Base-by-base conservation (phyloP, 2,888 invertebrate genomes). In the Noctua janthina region DNA sequence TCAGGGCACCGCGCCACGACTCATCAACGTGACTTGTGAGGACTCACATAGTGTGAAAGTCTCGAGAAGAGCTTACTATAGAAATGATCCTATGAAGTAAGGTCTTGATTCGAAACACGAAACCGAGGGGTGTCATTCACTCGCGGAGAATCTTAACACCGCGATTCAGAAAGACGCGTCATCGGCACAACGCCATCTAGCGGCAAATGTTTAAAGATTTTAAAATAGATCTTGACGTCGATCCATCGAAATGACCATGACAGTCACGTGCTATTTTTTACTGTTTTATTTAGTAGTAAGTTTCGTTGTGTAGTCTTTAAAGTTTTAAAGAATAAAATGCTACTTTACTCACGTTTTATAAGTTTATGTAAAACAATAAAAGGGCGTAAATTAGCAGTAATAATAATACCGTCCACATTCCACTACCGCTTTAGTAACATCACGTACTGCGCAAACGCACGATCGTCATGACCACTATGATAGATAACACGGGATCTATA, bases 401-500 rank as follows among this genome's bases (percentile, higher is more conserved):
- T n/a, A n/a, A n/a, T n/a, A n/a, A n/a, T 15, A 15, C 15, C 2
- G 29, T 15, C 17, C 29, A 62, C 29, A 62, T 29, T 20, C 2
- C 29, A 43, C 23, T n/a, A 64, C 20, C 15, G 15, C 15, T 35
- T 82, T 49, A 43, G 1, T 59, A 51, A 8, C 35, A 29, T 76
- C 15, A 74, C 66, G n/a, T 23, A 35, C 5, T 66, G 20, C 17
- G 76, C n/a, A 8, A 15, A 0, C 29, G 7, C 49, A 0, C 56
- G 68, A 15, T 54, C 66, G 51, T 59, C 20, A 66, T 56, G 43
- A 64, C 64, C 43, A 51, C 70, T 46, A 13, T 49, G 15, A 51
- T n/a, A n/a, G n/a, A n/a, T 70, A n/a, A n/a, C 51, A 23, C 49
- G 82, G 72, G 86, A 81, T 84, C 81, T 69, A 76, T 59, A 72